phyloP scores from a whole-genome alignment of 2,888 invertebrate genomes.

The Phortica okadai region DNA sequence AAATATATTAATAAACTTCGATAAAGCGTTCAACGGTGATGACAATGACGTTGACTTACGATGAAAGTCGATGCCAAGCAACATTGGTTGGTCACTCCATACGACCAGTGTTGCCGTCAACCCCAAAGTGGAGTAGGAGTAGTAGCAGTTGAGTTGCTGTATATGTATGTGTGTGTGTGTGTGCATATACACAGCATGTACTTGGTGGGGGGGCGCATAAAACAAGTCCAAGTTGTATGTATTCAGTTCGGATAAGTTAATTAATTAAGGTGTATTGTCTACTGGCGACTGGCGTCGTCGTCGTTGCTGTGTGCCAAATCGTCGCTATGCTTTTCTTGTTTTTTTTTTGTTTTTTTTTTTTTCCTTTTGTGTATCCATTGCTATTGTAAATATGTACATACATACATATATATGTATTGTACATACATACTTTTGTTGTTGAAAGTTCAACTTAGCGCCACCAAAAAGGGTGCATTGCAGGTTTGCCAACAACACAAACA shows the following conservation, averaged over 20 bases:
- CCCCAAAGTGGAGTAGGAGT: too few species aligned
- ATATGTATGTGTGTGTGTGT: conserved; percentile 4
- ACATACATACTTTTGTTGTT: too few species aligned
- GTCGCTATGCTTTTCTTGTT: background rate
- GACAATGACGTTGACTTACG: conserved; percentile 45
- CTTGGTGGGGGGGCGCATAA: background rate
- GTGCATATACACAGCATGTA: background rate
- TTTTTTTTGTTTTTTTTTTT: background rate
- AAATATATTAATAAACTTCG: conserved; percentile 72
- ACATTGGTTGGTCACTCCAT: background rate
- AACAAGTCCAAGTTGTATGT: background rate
- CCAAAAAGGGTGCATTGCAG: too few species aligned
- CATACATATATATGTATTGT: too few species aligned
- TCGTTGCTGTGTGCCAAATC: background rate
- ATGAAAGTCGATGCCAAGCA: background rate
- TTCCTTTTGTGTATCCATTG: background rate
- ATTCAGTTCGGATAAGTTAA: conserved; percentile 46
- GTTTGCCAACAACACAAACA: background rate
- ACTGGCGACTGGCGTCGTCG: background rate
- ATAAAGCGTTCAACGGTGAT: background rate
- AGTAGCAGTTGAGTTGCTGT: background rate
- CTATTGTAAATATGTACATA: too few species aligned
- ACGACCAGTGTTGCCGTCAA: too few species aligned
- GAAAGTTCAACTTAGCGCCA: too few species aligned
- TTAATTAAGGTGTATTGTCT: conserved; percentile 64